A percentile compares a stretch with the other conserved stretches of the same genome.
phyloP scores from a whole-genome alignment of 2,113 vertebrate species.

The Aramus guarauna region DNA sequence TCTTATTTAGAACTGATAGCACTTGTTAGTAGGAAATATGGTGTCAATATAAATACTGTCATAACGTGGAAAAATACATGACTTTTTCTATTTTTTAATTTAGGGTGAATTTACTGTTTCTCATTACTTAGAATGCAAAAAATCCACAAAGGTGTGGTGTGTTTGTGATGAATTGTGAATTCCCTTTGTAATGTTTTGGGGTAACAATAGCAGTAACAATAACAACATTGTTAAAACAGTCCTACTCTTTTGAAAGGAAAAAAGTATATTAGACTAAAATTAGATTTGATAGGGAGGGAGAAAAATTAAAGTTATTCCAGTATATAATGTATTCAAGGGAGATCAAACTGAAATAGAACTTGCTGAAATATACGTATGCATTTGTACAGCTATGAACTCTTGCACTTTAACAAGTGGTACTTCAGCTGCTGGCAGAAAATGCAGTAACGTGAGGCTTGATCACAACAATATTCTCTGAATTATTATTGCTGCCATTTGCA shows the following conservation, averaged over 20 bases:
- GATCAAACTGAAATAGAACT: not conserved
- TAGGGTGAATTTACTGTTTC: not conserved
- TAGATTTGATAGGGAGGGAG: not conserved
- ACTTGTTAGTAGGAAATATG: not conserved
- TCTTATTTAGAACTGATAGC: not conserved
- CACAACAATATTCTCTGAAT: constrained; percentile 18
- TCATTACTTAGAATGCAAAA: not conserved
- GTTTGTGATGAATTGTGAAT: not conserved
- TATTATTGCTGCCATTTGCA: constrained; percentile 27
- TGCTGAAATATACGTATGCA: not conserved
- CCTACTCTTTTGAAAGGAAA: not conserved
- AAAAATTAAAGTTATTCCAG: not conserved
- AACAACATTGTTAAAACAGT: not conserved
- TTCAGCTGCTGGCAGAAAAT: constrained; percentile 9
- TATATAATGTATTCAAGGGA: not conserved
- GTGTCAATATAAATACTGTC: not conserved
- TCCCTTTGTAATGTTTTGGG: not conserved
- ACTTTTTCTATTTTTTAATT: not conserved
- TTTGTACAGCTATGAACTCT: not conserved
- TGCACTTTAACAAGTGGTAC: not conserved
- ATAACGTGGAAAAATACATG: not conserved
- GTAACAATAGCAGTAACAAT: not conserved
- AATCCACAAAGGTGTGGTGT: not conserved
- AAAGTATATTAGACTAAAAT: not conserved
- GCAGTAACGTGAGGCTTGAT: not conserved